phyloP scores from a whole-genome alignment of 2,797 vertebrate genomes.

The Clarias platycephalus region DNA sequence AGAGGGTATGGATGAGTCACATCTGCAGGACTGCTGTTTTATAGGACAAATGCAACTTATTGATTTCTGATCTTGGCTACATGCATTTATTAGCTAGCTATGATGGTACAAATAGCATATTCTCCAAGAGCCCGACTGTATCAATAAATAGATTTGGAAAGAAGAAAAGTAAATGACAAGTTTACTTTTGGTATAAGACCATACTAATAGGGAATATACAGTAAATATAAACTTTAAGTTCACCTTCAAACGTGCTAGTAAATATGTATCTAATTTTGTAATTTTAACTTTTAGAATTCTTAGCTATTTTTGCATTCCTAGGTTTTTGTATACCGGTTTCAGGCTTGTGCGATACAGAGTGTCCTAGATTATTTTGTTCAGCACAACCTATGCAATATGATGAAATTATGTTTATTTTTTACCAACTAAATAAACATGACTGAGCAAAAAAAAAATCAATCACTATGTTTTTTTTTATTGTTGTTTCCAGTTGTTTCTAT shows the following conservation, averaged over 20 bases:
- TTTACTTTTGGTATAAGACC: background rate
- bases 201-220: background rate
- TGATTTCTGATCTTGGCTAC: constrained; percentile 53
- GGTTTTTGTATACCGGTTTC: no score
- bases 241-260: background rate
- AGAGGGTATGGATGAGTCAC: constrained; percentile 58
- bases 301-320: no score
- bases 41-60: constrained; percentile 58
- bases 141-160: background rate
- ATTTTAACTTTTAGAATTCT: no score
- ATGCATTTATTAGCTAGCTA: constrained; percentile 53
- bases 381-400: no score
- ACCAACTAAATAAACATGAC: no score
- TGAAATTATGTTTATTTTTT: no score
- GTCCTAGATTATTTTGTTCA: no score
- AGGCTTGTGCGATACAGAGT: no score
- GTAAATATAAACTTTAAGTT: background rate
- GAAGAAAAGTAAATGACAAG: background rate
- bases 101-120: constrained; percentile 4
- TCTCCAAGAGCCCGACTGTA: background rate
- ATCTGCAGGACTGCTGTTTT: constrained; percentile 60
- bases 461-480: no score
- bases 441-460: no score
- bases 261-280: background rate
- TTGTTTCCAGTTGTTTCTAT: no score